phyloP scores from a whole-genome alignment of 2,113 vertebrate species.

The Ascaphus truei region DNA sequence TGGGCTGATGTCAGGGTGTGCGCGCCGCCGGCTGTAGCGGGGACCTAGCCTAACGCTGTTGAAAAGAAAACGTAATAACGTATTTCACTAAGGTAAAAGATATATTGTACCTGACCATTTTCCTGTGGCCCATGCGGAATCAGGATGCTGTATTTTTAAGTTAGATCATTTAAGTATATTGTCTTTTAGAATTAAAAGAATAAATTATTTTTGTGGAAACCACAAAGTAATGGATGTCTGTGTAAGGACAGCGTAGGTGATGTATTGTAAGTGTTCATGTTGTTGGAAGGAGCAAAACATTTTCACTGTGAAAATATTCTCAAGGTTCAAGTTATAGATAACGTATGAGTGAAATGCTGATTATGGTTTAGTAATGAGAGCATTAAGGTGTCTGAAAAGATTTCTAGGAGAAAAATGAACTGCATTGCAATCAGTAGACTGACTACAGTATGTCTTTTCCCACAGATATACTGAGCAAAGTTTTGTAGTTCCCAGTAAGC shows the following conservation, averaged over 20 bases:
- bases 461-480: not conserved
- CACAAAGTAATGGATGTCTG: not conserved
- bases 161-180: no score
- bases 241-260: not conserved
- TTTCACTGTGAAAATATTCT: not conserved
- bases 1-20: no score
- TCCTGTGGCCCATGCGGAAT: no score
- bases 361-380: not conserved
- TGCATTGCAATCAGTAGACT: not conserved
- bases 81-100: no score
- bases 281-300: not conserved
- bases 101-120: no score
- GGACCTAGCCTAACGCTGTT: no score
- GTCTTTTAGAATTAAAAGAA: no score
- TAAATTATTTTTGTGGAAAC: not conserved
- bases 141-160: no score
- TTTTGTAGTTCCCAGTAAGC: not conserved
- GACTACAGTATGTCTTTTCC: not conserved
- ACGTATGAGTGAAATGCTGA: not conserved
- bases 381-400: slow-evolving; percentile 10
- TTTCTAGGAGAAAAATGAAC: slow-evolving; percentile 3
- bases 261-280: not conserved
- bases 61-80: no score
- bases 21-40: no score
- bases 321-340: not conserved